These are phyloP conservation scores for Stramonita haemastoma DNA, from an alignment of 2,888 invertebrate species.

Conservation along the genomic window DNA sequence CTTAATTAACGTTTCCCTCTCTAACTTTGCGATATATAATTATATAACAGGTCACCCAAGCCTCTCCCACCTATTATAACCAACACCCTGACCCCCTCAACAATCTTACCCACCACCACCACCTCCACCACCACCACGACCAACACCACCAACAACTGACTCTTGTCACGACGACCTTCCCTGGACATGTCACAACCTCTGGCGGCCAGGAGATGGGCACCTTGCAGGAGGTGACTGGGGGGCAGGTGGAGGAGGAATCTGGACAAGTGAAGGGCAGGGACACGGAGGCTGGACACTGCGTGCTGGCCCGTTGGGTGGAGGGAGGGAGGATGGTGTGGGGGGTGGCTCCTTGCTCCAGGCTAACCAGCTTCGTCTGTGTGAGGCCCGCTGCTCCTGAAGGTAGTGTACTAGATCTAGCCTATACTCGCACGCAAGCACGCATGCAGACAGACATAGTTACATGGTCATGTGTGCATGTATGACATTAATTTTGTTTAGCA, in stretches of 20 bases:
- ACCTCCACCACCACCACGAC: neutral
- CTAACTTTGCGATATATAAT: no score
- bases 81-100: neutral
- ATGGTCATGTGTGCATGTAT: no score
- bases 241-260: neutral
- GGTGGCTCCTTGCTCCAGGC: constrained; percentile 9
- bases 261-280: no score
- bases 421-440: no score
- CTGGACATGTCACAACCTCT: neutral
- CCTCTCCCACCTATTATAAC: neutral
- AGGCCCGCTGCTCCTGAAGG: constrained; percentile 30
- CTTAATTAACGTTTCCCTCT: neutral
- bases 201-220: neutral
- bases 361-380: neutral
- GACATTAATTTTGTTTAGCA: no score
- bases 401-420: no score
- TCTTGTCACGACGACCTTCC: neutral
- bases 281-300: neutral
- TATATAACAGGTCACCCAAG: no score
- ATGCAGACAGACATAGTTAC: no score
- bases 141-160: neutral
- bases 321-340: constrained; percentile 23
- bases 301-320: neutral
- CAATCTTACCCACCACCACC: neutral
- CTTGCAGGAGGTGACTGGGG: neutral